These are phyloP conservation scores for Marronus borbonicus DNA, from an alignment of 2,888 invertebrate genomes.

Conservation along the genomic window DNA sequence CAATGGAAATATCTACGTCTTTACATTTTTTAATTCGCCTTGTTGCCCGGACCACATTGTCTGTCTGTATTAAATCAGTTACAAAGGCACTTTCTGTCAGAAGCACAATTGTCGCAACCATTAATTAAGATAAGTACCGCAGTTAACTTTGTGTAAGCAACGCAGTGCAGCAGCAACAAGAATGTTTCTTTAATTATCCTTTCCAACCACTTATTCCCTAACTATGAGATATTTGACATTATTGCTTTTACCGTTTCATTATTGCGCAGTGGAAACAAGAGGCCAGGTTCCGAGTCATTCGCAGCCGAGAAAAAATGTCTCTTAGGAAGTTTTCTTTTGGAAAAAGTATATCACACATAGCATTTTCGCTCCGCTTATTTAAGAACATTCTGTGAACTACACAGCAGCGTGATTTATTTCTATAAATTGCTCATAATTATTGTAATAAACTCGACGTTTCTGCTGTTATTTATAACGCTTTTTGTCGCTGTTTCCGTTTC, in stretches of 20 bases:
- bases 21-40: neutral
- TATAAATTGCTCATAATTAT: slow-evolving; percentile 61
- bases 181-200: slow-evolving; percentile 33
- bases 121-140: slow-evolving; percentile 35
- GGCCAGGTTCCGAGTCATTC: slow-evolving; percentile 7
- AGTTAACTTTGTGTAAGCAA: slow-evolving; percentile 2
- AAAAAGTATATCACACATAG: slow-evolving; percentile 18
- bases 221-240: slow-evolving; percentile 39
- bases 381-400: slow-evolving; percentile 4
- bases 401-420: slow-evolving; percentile 55
- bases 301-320: slow-evolving; percentile 19
- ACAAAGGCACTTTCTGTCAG: slow-evolving; percentile 21
- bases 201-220: slow-evolving; percentile 17
- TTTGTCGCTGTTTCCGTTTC: slow-evolving; percentile 40
- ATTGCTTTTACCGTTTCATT: slow-evolving; percentile 44
- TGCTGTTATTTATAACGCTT: slow-evolving; percentile 53
- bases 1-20: too few relatives aligned
- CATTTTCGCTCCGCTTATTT: slow-evolving; percentile 26
- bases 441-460: slow-evolving; percentile 58
- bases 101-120: slow-evolving; percentile 11
- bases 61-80: slow-evolving; percentile 18
- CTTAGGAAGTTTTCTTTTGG: slow-evolving; percentile 45
- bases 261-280: slow-evolving; percentile 49
- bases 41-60: neutral
- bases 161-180: slow-evolving; percentile 3